phyloP scores from a whole-genome alignment of 1,140 invertebrate genomes.

The Homarus americanus region DNA sequence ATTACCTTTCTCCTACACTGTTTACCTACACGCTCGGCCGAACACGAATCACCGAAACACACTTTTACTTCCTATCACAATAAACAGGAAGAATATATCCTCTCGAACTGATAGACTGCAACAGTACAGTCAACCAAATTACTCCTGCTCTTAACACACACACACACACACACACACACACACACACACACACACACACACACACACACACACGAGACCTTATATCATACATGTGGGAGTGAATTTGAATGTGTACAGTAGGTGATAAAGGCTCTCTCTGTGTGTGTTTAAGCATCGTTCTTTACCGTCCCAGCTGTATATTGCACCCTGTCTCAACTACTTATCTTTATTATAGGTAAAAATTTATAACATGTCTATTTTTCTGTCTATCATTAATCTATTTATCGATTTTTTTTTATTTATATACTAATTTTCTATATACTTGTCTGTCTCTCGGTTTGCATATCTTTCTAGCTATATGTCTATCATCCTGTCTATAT shows the following conservation, averaged over 20 bases:
- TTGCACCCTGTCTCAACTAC: no score
- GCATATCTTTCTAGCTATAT: no score
- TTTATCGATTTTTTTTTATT: neutral
- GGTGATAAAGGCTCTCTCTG: no score
- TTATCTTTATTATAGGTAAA: no score
- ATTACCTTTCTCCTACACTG: no score
- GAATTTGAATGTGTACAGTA: neutral
- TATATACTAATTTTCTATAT: neutral
- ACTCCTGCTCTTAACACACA: no score
- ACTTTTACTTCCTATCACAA: neutral
- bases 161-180: neutral
- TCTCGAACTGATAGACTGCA: neutral
- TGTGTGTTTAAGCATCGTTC: no score
- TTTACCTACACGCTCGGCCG: no score
- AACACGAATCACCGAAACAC: neutral
- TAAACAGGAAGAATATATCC: neutral
- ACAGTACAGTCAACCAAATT: neutral
- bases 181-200: conserved; percentile 22
- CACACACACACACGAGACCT: neutral
- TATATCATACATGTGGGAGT: neutral
- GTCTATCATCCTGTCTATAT: neutral
- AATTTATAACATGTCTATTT: no score
- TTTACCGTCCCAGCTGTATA: no score
- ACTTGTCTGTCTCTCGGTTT: neutral
- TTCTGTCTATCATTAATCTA: no score